These are phyloP conservation scores for Zaprionus gabonicus DNA, from an alignment of 1,140 invertebrate genomes.

Conservation along the genomic window DNA sequence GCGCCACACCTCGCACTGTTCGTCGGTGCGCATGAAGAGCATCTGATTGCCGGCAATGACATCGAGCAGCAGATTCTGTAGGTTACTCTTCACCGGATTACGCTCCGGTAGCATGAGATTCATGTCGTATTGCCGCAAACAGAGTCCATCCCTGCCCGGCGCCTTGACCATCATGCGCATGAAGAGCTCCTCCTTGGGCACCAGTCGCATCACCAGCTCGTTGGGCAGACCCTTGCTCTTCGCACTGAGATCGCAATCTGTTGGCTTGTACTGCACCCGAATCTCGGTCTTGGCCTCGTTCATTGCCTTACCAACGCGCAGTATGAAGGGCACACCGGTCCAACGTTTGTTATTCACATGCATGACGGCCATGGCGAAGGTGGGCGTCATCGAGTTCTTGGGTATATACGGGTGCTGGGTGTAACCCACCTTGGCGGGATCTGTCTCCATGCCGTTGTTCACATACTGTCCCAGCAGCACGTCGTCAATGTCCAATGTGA, in stretches of 20 bases:
- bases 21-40: conserved; percentile 69
- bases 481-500: conserved; percentile 50
- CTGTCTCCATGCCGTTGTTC: conserved; percentile 57
- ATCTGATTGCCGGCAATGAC: conserved; percentile 59
- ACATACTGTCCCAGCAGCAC: conserved; percentile 61
- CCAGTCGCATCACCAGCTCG: conserved; percentile 57
- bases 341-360: conserved; percentile 55
- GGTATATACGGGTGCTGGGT: conserved; percentile 63
- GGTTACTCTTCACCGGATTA: neutral
- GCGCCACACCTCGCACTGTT: conserved; percentile 71
- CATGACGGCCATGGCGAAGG: conserved; percentile 58
- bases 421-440: conserved; percentile 62
- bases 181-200: conserved; percentile 57
- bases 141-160: conserved; percentile 37
- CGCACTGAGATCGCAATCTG: conserved; percentile 37
- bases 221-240: conserved; percentile 34
- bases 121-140: conserved; percentile 52
- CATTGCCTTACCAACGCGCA: conserved; percentile 61
- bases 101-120: conserved; percentile 38
- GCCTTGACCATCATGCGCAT: conserved; percentile 65
- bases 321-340: conserved; percentile 64
- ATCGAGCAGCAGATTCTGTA: conserved; percentile 42
- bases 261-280: conserved; percentile 61
- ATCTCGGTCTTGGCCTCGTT: conserved; percentile 68
- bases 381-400: conserved; percentile 61